Evolutionary conservation across 2,888 invertebrate genomes (phyloP).

Genomic region (Tholera decimalis): DNA sequence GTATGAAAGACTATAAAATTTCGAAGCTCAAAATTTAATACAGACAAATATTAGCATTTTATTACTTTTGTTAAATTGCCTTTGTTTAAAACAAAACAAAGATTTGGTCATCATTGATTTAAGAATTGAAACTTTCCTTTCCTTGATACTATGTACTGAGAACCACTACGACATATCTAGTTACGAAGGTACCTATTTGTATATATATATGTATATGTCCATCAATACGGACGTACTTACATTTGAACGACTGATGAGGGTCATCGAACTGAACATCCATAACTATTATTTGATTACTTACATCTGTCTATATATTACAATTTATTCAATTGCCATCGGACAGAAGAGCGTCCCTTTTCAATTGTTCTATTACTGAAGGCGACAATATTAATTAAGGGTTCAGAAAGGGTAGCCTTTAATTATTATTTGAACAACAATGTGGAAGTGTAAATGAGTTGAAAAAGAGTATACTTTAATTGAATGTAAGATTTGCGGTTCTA

Average conservation of each 20-base stretch:
- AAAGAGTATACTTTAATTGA: neutral
- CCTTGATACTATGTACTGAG: slow-evolving; percentile 11
- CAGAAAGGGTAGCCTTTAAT: slow-evolving; percentile 46
- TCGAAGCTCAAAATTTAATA: too few species aligned
- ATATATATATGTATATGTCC: neutral
- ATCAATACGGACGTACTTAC: slow-evolving; percentile 1
- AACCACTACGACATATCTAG: neutral
- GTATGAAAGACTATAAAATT: too few species aligned
- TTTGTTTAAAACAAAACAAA: neutral
- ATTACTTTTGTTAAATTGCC: too few species aligned
- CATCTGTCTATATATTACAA: slow-evolving; percentile 76
- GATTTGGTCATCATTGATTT: neutral
- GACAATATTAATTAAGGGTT: slow-evolving; percentile 54
- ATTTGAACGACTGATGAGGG: slow-evolving; percentile 55
- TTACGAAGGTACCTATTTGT: neutral
- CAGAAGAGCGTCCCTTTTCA: slow-evolving; percentile 70
- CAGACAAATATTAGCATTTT: too few species aligned
- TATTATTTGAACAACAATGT: slow-evolving; percentile 29
- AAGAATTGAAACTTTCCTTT: slow-evolving; percentile 22
- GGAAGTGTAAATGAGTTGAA: slow-evolving; percentile 19
- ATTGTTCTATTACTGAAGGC: slow-evolving; percentile 68
- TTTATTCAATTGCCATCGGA: slow-evolving; percentile 77
- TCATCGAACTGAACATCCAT: slow-evolving; percentile 59
- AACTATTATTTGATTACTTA: slow-evolving; percentile 72
- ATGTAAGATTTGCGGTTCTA: neutral